These are phyloP conservation scores for Festucalex cinctus DNA, from an alignment of 2,113 vertebrate genomes.

Conservation along the genomic window DNA sequence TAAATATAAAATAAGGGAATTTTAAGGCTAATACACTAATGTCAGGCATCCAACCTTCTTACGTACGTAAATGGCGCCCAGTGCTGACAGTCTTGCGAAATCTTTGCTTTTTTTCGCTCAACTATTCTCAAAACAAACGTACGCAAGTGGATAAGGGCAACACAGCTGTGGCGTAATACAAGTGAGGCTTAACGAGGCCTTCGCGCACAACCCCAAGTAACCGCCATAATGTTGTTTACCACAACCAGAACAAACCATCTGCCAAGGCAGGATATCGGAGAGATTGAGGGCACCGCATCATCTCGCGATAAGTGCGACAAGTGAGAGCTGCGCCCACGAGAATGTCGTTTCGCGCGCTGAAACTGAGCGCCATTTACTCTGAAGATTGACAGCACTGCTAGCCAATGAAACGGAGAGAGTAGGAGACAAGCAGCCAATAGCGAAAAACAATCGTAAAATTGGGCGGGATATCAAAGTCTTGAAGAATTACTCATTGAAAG, in stretches of 20 bases:
- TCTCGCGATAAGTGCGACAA: slow-evolving; percentile 63
- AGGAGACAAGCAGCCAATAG: slow-evolving; percentile 43
- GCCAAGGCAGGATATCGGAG: slow-evolving; percentile 8
- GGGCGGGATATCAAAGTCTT: slow-evolving; percentile 73
- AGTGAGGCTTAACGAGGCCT: not conserved
- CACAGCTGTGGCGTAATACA: not conserved
- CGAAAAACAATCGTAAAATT: not conserved
- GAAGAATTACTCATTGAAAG: slow-evolving; percentile 77
- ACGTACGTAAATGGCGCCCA: not conserved
- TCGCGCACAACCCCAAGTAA: not conserved
- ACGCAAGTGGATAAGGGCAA: not conserved
- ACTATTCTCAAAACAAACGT: not conserved
- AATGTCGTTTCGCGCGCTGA: slow-evolving; percentile 77
- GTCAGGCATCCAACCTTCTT: not conserved
- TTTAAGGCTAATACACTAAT: not conserved
- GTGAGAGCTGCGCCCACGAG: slow-evolving; percentile 67
- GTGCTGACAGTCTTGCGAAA: not conserved
- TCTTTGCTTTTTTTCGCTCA: not conserved
- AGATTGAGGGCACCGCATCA: slow-evolving; percentile 11
- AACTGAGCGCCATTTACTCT: slow-evolving; percentile 63
- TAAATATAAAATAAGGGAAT: not conserved
- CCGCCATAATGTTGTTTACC: slow-evolving; percentile 42
- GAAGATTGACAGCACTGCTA: slow-evolving; percentile 25
- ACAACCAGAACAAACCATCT: slow-evolving; percentile 20
- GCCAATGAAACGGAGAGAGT: slow-evolving; percentile 33